Evolutionary conservation across 2,797 vertebrate species (phyloP).

Genomic region (Sebastes taczanowskii): DNA sequence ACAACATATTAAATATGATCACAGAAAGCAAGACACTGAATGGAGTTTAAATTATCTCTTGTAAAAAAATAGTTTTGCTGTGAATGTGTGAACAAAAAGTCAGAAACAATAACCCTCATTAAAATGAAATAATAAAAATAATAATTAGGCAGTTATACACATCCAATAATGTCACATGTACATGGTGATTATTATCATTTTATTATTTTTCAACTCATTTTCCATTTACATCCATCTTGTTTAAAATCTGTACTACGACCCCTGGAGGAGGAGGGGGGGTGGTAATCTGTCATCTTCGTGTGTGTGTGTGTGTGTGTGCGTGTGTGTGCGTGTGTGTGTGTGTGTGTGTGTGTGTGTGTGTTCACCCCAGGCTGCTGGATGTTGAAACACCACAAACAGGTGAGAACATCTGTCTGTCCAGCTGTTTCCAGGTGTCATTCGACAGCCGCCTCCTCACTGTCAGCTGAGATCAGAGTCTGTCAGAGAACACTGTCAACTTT

Average conservation of each 20-base stretch:
- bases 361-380: neutral
- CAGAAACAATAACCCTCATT: no score
- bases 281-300: no score
- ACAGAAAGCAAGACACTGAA: no score
- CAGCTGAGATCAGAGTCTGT: neutral
- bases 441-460: neutral
- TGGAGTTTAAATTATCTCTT: no score
- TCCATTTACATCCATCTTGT: neutral
- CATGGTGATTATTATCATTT: neutral
- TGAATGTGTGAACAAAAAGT: no score
- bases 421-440: slow-evolving; percentile 5
- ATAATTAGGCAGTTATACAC: neutral
- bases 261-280: neutral
- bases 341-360: neutral
- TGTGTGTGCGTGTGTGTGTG: neutral
- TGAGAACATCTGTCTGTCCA: slow-evolving; percentile 36
- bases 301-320: no score
- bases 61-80: no score
- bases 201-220: neutral
- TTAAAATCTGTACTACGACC: neutral
- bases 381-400: neutral
- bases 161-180: neutral
- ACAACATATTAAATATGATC: no score
- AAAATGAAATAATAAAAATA: no score
- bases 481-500: neutral